A percentile compares a stretch with the other conserved stretches of the same genome.
Conservation (phyloP, 2,888 invertebrate genomes). For the Eledone cirrhosa region DNA sequence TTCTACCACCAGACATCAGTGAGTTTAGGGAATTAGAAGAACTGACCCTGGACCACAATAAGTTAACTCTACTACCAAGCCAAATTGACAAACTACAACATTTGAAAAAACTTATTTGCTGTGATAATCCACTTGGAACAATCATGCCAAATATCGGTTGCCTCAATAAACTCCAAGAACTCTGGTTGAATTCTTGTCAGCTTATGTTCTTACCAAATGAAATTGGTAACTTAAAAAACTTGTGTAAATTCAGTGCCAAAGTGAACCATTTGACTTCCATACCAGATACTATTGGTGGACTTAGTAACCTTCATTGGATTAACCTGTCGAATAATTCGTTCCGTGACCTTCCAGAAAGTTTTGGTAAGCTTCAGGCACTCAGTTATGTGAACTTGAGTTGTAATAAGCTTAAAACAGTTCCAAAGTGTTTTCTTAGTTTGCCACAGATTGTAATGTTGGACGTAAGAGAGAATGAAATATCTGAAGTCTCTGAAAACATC, state of each 20-base stretch:
- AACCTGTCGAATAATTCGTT: conserved; percentile 59
- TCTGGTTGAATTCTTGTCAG: conserved; percentile 60
- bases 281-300: conserved; percentile 50
- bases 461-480: conserved; percentile 52
- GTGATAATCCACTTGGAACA: conserved; percentile 55
- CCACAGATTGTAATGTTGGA: conserved; percentile 46
- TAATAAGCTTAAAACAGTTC: conserved; percentile 55
- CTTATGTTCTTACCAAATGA: conserved; percentile 53
- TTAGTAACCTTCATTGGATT: conserved; percentile 58
- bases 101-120: conserved; percentile 45
- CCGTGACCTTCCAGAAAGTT: conserved; percentile 46
- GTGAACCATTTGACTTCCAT: conserved; percentile 51
- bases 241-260: conserved; percentile 55
- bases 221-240: conserved; percentile 49
- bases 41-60: conserved; percentile 61
- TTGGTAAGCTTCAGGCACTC: conserved; percentile 48
- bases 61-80: conserved; percentile 61
- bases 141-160: conserved; percentile 57
- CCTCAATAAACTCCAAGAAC: conserved; percentile 49
- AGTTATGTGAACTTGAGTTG: conserved; percentile 56
- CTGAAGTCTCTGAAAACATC: conserved; percentile 54
- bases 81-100: conserved; percentile 48
- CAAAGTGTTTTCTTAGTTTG: conserved; percentile 51
- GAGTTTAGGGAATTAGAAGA: conserved; percentile 51
- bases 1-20: conserved; percentile 61